Conservation (phyloP, 2,113 vertebrate genomes). For the Myocastor coypus region DNA sequence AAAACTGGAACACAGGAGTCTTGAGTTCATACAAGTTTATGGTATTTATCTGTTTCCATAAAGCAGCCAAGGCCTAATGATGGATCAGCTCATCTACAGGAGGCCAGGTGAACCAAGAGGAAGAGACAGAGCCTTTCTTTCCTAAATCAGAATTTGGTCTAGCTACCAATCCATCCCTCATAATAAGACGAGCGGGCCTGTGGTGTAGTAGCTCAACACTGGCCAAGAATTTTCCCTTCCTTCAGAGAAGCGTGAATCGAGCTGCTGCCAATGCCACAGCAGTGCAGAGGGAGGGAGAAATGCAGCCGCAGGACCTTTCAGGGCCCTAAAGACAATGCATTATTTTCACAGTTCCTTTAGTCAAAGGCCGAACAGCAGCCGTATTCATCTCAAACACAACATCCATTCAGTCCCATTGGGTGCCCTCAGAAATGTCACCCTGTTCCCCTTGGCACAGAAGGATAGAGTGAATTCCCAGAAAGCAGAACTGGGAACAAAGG, state of each 20-base stretch:
- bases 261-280: conserved; percentile 6
- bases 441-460: background rate
- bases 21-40: background rate
- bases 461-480: background rate
- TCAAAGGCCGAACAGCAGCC: background rate
- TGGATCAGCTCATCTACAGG: background rate
- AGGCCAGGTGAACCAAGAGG: background rate
- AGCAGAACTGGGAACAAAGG: background rate
- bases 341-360: background rate
- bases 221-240: background rate
- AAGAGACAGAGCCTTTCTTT: background rate
- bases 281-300: background rate
- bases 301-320: background rate
- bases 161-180: background rate
- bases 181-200: background rate
- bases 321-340: background rate
- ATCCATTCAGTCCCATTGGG: background rate
- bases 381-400: conserved; percentile 24
- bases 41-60: background rate
- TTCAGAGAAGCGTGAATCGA: conserved; percentile 36
- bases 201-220: background rate
- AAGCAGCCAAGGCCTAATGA: background rate
- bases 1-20: background rate
- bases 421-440: background rate
- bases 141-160: background rate